A percentile compares a stretch with the other conserved stretches of the same genome.
These are phyloP conservation scores for Pachyramphus minor DNA, from an alignment of 2,113 vertebrate genomes.

Conservation along the genomic window DNA sequence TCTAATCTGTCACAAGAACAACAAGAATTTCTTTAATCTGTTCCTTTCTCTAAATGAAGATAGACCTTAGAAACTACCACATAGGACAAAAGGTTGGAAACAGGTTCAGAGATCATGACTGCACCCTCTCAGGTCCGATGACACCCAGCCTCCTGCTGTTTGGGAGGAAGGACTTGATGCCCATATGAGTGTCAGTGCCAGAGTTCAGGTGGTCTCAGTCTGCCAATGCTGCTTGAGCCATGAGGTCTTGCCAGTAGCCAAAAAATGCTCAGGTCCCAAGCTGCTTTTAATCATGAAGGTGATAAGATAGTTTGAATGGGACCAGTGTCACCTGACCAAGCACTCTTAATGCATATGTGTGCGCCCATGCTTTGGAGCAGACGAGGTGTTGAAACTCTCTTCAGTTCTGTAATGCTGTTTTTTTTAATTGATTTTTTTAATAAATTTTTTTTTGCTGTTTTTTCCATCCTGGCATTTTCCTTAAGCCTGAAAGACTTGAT, in stretches of 20 bases:
- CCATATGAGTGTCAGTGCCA: rapidly evolving
- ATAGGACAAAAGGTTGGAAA: not conserved
- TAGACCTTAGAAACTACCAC: not conserved
- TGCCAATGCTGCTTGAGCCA: not conserved
- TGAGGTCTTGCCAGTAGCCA: rapidly evolving
- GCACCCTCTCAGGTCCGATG: too few species aligned
- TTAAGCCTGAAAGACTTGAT: rapidly evolving
- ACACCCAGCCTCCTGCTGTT: not conserved
- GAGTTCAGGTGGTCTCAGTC: not conserved
- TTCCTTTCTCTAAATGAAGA: not conserved
- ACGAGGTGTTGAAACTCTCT: not conserved
- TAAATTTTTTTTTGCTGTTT: too few species aligned
- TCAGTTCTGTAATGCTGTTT: not conserved
- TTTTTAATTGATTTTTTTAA: too few species aligned
- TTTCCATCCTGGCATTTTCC: not conserved
- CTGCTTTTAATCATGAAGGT: not conserved
- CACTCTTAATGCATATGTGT: rapidly evolving
- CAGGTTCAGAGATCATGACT: not conserved
- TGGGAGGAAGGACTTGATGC: not conserved
- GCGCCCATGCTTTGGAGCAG: rapidly evolving
- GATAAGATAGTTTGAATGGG: not conserved
- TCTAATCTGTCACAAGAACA: not conserved
- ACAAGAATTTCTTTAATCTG: not conserved
- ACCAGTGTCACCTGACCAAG: rapidly evolving
- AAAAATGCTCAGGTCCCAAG: not conserved